Evolutionary conservation across 2,113 vertebrate species (phyloP).

Genomic region (Otolemur garnettii): DNA sequence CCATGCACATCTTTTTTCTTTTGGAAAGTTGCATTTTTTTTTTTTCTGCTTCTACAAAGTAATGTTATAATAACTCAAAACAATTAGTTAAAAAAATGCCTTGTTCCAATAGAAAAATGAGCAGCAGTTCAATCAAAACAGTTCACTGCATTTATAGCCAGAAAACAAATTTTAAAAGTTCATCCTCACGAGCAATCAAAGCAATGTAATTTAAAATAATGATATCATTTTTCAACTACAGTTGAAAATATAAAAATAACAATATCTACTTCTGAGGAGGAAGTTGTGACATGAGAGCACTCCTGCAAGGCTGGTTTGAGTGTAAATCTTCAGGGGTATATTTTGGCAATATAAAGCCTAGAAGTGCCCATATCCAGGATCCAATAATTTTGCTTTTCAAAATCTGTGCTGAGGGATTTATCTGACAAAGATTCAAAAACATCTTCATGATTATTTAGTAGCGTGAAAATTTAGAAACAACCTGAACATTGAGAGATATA

Average conservation of each 20-base stretch:
- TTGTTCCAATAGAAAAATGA: constrained; percentile 49
- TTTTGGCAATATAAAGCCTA: not conserved
- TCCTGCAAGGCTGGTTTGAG: not conserved
- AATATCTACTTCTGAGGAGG: not conserved
- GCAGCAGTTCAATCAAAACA: not conserved
- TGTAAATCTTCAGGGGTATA: not conserved
- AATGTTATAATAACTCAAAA: not conserved
- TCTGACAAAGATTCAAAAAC: not conserved
- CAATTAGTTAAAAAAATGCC: not conserved
- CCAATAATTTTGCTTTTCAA: not conserved
- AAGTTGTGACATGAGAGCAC: not conserved
- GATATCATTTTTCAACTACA: constrained; percentile 45
- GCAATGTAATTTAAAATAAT: constrained; percentile 63
- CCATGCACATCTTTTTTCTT: not conserved
- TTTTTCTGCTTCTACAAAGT: not conserved
- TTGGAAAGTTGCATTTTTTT: constrained; percentile 19
- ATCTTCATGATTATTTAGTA: not conserved
- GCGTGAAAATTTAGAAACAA: not conserved
- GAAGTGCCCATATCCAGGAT: rapidly evolving
- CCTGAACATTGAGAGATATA: not conserved
- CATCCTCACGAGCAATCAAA: not conserved
- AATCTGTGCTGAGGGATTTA: not conserved
- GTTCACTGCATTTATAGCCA: constrained; percentile 12
- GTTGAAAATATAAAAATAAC: constrained; percentile 9
- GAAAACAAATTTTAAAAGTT: constrained; percentile 64